Percentiles rank a stretch among this genome's conserved stretches.
phyloP scores from a whole-genome alignment of 2,888 invertebrate genomes.

The Sturmia bella region DNA sequence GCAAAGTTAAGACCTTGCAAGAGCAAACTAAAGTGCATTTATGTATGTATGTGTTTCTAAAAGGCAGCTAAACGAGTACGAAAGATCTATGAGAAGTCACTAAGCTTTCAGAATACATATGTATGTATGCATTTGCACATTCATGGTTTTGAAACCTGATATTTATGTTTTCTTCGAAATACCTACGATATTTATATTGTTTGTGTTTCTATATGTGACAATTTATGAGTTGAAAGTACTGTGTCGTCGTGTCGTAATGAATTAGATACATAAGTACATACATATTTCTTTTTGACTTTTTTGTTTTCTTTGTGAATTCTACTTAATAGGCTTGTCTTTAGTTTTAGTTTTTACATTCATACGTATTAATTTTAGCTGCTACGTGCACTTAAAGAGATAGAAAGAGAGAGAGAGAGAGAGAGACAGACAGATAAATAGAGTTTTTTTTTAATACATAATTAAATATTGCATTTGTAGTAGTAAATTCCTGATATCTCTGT shows the following conservation, averaged over 20 bases:
- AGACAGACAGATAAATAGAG: slow-evolving; percentile 6
- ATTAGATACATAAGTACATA: slow-evolving; percentile 16
- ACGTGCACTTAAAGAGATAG: slow-evolving; percentile 39
- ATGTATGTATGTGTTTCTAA: not conserved
- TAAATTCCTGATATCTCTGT: slow-evolving; percentile 73
- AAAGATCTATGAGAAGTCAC: not conserved
- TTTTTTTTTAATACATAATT: slow-evolving; percentile 36
- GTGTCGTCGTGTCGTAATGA: slow-evolving; percentile 14
- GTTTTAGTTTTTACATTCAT: slow-evolving; percentile 20
- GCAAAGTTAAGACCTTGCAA: not conserved
- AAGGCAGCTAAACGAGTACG: slow-evolving; percentile 1
- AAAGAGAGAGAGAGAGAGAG: slow-evolving; percentile 18
- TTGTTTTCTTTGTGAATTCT: not conserved
- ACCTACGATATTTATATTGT: slow-evolving; percentile 8
- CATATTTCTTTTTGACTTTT: slow-evolving; percentile 3
- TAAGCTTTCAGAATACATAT: slow-evolving; percentile 15
- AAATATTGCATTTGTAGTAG: slow-evolving; percentile 57
- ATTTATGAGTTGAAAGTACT: slow-evolving; percentile 4
- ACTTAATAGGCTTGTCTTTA: slow-evolving; percentile 34
- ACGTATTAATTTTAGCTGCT: slow-evolving; percentile 39
- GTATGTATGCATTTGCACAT: slow-evolving; percentile 48
- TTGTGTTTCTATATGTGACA: slow-evolving; percentile 22
- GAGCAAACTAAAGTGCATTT: not conserved
- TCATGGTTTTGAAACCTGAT: slow-evolving; percentile 55
- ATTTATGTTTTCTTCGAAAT: slow-evolving; percentile 34